Evolutionary conservation across 2,797 vertebrate species (phyloP).

Genomic region (Myotis findleyi): DNA sequence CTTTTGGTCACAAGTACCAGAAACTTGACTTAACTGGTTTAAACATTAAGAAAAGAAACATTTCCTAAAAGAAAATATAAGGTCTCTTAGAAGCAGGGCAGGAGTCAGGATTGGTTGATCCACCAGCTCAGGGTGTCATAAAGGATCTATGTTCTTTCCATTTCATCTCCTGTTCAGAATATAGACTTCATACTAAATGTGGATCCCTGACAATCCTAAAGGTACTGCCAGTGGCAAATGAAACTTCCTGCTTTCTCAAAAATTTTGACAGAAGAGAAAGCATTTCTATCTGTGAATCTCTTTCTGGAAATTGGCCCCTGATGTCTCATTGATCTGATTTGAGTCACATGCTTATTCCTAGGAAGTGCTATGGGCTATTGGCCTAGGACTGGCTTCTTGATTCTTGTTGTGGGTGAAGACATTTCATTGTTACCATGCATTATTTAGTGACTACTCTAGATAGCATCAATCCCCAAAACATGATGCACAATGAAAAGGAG

Average conservation of each 20-base stretch:
- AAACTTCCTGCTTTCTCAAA: background rate
- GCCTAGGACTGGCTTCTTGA: background rate
- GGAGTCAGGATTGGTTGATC: background rate
- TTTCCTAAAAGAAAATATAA: background rate
- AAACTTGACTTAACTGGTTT: background rate
- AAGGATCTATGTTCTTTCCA: background rate
- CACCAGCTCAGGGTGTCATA: background rate
- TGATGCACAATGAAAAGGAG: background rate
- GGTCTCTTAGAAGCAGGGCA: background rate
- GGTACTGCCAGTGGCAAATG: background rate
- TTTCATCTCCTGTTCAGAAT: background rate
- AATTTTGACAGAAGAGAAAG: constrained; percentile 19
- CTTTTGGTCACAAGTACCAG: constrained; percentile 25
- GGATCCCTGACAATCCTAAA: background rate
- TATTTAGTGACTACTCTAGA: background rate
- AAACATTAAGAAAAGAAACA: background rate
- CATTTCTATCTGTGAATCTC: background rate
- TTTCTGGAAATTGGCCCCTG: background rate
- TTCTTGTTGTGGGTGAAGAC: background rate
- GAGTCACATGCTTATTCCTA: background rate
- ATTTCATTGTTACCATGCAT: background rate
- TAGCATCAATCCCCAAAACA: background rate
- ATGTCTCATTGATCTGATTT: constrained; percentile 1
- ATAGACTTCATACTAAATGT: background rate
- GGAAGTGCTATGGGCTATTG: background rate